phyloP scores from a whole-genome alignment of 2,888 invertebrate species.

The Plusia festucae region DNA sequence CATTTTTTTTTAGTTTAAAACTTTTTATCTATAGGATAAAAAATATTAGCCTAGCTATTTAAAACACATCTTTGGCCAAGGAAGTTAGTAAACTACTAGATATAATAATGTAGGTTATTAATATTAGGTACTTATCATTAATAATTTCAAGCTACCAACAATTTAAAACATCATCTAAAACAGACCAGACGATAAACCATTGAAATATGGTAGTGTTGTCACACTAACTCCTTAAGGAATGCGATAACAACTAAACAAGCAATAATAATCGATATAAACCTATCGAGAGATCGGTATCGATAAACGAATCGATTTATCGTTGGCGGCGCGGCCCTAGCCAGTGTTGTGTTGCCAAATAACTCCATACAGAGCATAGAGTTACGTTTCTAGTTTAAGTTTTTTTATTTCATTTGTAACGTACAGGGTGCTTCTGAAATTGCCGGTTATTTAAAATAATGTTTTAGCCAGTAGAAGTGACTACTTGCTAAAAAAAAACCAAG shows the following conservation, averaged over 20 bases:
- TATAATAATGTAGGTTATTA: no score
- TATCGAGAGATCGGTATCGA: slow-evolving; percentile 42
- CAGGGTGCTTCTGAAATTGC: neutral
- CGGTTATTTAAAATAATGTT: no score
- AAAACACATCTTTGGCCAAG: no score
- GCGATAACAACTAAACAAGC: slow-evolving; percentile 39
- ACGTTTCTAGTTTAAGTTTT: neutral
- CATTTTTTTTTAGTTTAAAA: no score
- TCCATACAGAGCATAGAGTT: neutral
- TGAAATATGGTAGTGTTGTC: slow-evolving; percentile 26
- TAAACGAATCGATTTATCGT: slow-evolving; percentile 34
- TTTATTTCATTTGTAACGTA: neutral
- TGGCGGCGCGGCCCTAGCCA: neutral
- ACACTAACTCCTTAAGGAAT: slow-evolving; percentile 37
- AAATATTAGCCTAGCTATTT: no score
- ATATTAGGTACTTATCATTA: no score
- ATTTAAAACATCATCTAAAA: neutral
- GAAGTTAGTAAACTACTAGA: no score
- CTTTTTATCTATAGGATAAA: no score
- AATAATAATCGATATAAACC: slow-evolving; percentile 49
- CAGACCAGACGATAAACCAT: neutral
- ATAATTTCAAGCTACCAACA: neutral
- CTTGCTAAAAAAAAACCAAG: no score
- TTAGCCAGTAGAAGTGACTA: no score
- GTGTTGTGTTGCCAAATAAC: slow-evolving; percentile 33